Conservation (phyloP, 1,140 invertebrate genomes). For the Hirudo medicinalis region DNA sequence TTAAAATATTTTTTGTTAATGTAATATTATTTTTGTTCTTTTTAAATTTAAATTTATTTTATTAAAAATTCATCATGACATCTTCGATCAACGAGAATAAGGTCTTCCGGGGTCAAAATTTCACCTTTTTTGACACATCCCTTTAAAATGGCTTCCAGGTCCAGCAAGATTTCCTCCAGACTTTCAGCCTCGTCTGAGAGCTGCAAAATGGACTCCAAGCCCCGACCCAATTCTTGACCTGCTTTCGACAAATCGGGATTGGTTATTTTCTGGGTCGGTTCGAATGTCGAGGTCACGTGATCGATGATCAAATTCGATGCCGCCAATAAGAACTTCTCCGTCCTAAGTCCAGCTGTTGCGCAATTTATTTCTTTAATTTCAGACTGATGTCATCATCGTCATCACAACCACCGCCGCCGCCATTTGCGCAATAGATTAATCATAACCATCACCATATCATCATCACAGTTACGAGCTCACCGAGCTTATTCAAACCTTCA, state of each 20-base stretch:
- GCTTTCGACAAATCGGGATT: neutral
- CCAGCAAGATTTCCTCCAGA: neutral
- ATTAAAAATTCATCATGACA: too few relatives aligned
- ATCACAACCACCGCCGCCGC: neutral
- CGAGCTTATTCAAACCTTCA: too few relatives aligned
- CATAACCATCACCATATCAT: too few relatives aligned
- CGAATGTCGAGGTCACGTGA: neutral
- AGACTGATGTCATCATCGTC: neutral
- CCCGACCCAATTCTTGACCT: neutral
- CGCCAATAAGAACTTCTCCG: neutral
- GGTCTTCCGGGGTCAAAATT: too few relatives aligned
- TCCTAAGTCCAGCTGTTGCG: neutral
- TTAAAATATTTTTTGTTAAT: too few relatives aligned
- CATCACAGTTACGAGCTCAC: too few relatives aligned
- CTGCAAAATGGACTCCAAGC: neutral
- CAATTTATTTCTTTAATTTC: neutral
- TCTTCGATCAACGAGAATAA: too few relatives aligned
- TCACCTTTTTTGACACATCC: too few relatives aligned
- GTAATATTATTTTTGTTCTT: too few relatives aligned
- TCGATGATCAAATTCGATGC: neutral
- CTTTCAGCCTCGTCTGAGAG: neutral
- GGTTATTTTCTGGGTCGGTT: slow-evolving; percentile 9
- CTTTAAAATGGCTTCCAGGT: too few relatives aligned
- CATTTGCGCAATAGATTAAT: neutral
- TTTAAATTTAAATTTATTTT: too few relatives aligned